A percentile compares a stretch with the other conserved stretches of the same genome.
These are phyloP conservation scores for Percopsis omiscomaycus DNA, from an alignment of 2,797 vertebrate genomes.

Conservation along the genomic window DNA sequence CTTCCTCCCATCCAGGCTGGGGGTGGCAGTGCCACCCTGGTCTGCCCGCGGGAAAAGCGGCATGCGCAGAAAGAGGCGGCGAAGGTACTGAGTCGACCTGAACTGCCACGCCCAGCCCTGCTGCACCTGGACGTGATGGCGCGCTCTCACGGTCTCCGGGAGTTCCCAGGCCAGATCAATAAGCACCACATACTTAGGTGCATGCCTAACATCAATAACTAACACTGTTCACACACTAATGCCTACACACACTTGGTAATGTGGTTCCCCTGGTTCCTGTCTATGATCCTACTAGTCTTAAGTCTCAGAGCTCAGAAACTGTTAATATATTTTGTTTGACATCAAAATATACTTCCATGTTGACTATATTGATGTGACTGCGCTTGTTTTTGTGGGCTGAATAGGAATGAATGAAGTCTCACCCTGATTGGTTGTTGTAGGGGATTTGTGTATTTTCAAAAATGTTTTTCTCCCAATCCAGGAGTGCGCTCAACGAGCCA, in stretches of 20 bases:
- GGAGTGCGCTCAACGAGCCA: slow-evolving; percentile 81
- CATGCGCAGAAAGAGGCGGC: slow-evolving; percentile 45
- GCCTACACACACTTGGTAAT: background rate
- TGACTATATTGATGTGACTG: too few relatives aligned
- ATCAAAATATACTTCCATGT: background rate
- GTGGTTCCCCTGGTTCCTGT: slow-evolving; percentile 7
- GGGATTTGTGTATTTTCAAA: too few relatives aligned
- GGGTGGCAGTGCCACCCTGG: slow-evolving; percentile 12
- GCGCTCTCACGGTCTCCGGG: slow-evolving; percentile 75
- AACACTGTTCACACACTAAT: background rate
- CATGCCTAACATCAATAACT: too few relatives aligned
- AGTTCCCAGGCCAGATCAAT: slow-evolving; percentile 74
- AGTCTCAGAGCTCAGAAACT: slow-evolving; percentile 4
- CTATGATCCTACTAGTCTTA: background rate
- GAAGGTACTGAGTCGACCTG: slow-evolving; percentile 62
- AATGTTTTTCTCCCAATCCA: slow-evolving; percentile 43
- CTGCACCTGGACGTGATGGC: slow-evolving; percentile 85
- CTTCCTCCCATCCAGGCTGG: slow-evolving; percentile 83
- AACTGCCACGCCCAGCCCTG: slow-evolving; percentile 74
- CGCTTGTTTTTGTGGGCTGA: background rate
- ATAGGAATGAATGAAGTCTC: too few relatives aligned
- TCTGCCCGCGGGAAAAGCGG: slow-evolving; percentile 46
- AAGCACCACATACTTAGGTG: slow-evolving; percentile 72
- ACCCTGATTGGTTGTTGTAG: too few relatives aligned
- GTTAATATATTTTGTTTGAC: background rate